A percentile compares a stretch with the other conserved stretches of the same genome.
phyloP scores from a whole-genome alignment of 2,888 invertebrate genomes.

The Cistogaster globosa region DNA sequence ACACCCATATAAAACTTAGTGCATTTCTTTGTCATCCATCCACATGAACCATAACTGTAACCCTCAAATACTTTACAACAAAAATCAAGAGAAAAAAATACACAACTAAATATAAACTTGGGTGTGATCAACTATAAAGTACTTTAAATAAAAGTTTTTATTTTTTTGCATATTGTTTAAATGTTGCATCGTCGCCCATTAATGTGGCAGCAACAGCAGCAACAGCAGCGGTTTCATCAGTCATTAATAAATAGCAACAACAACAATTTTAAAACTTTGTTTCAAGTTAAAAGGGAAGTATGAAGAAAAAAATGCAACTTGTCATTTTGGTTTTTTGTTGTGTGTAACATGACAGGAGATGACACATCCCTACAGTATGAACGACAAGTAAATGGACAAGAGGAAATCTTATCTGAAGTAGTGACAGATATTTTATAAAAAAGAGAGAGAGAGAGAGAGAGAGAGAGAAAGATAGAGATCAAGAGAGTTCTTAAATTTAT shows the following conservation, averaged over 20 bases:
- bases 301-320: background rate
- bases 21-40: slow-evolving; percentile 40
- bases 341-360: slow-evolving; percentile 54
- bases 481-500: too few species aligned
- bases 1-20: slow-evolving; percentile 17
- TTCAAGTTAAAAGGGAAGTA: slow-evolving; percentile 39
- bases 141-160: slow-evolving; percentile 2
- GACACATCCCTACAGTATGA: slow-evolving; percentile 56
- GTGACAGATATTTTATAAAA: too few species aligned
- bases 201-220: slow-evolving; percentile 41
- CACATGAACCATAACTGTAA: slow-evolving; percentile 23
- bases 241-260: slow-evolving; percentile 44
- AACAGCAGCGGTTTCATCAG: slow-evolving; percentile 42
- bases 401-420: background rate
- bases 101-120: slow-evolving; percentile 24
- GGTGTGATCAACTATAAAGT: slow-evolving; percentile 54
- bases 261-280: slow-evolving; percentile 7
- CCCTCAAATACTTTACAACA: slow-evolving; percentile 9
- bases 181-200: slow-evolving; percentile 50
- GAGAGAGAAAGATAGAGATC: too few species aligned
- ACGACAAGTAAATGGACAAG: slow-evolving; percentile 22
- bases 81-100: background rate
- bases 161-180: slow-evolving; percentile 15
- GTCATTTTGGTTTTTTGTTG: slow-evolving; percentile 15
- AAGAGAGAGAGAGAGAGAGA: background rate